Percentiles rank a stretch among this genome's conserved stretches.
These are phyloP conservation scores for Champsocephalus esox DNA, from an alignment of 2,797 vertebrate species.

Conservation along the genomic window DNA sequence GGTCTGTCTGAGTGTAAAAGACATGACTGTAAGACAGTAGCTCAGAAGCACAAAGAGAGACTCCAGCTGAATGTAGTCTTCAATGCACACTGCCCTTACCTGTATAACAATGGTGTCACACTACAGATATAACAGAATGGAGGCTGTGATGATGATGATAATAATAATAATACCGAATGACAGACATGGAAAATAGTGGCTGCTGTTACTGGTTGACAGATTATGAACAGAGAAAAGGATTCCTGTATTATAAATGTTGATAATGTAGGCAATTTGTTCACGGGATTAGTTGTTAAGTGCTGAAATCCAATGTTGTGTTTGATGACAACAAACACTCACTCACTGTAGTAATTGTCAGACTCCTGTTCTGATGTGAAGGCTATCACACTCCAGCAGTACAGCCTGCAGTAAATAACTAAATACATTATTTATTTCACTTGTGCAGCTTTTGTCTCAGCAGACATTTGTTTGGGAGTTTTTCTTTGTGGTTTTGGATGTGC, in stretches of 20 bases:
- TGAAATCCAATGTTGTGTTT: conserved; percentile 23
- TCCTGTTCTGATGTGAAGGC: conserved; percentile 22
- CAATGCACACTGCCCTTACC: conserved; percentile 2
- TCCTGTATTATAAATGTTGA: conserved; percentile 19
- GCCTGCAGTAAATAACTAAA: conserved; percentile 44
- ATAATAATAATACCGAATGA: conserved; percentile 8
- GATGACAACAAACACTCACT: conserved; percentile 39
- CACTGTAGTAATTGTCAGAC: conserved; percentile 22
- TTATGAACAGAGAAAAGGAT: conserved; percentile 24
- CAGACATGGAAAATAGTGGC: not conserved
- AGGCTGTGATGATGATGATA: not conserved
- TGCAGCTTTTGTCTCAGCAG: conserved; percentile 40
- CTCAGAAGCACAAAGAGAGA: conserved; percentile 37
- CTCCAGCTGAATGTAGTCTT: conserved; percentile 25
- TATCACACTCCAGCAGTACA: conserved; percentile 28
- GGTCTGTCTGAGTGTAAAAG: conserved; percentile 21
- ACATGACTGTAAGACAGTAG: conserved; percentile 13
- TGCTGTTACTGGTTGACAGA: not conserved
- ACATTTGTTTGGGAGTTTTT: conserved; percentile 25
- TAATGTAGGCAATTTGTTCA: conserved; percentile 28
- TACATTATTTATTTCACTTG: conserved; percentile 50
- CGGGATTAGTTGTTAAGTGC: conserved; percentile 29
- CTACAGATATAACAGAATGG: conserved; percentile 18
- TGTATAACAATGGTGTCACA: conserved; percentile 28
- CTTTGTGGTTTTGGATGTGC: conserved; percentile 41